These are phyloP conservation scores for Epizoanthus ramosus DNA, from an alignment of 92 coral and sea anemone species.

Conservation along the genomic window DNA sequence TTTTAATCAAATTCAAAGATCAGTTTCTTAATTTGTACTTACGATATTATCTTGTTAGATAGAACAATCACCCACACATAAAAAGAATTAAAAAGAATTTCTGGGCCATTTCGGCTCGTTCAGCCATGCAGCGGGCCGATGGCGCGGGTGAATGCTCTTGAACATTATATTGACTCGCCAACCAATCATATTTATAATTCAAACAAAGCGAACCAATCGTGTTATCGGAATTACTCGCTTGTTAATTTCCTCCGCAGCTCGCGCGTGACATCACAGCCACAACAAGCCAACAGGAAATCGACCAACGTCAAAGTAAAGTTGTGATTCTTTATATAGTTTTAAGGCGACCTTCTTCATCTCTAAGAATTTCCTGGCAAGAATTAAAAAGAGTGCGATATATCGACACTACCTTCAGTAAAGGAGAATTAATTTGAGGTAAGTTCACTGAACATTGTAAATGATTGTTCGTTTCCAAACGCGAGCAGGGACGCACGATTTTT, in stretches of 20 bases:
- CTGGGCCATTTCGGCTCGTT: too few species aligned
- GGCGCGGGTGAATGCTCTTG: neutral
- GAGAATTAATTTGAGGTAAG: neutral
- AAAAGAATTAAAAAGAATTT: neutral
- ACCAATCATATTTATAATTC: conserved; percentile 8
- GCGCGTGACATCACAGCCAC: conserved; percentile 43
- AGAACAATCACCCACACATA: too few species aligned
- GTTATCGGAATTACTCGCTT: neutral
- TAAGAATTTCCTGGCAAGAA: neutral
- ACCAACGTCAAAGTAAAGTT: neutral
- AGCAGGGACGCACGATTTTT: neutral
- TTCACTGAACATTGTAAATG: neutral
- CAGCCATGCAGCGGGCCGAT: neutral
- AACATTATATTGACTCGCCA: neutral
- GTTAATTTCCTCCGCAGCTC: conserved; percentile 3
- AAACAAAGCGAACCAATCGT: conserved; percentile 26
- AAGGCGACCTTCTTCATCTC: neutral
- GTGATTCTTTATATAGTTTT: neutral
- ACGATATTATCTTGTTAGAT: too few species aligned
- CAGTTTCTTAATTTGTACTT: too few species aligned
- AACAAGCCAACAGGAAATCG: conserved; percentile 27
- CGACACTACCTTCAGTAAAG: neutral
- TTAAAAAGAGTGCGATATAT: neutral
- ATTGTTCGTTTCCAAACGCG: neutral
- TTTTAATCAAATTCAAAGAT: too few species aligned